These are phyloP conservation scores for Epirrita christyi DNA, from an alignment of 2,888 invertebrate species.

Conservation along the genomic window DNA sequence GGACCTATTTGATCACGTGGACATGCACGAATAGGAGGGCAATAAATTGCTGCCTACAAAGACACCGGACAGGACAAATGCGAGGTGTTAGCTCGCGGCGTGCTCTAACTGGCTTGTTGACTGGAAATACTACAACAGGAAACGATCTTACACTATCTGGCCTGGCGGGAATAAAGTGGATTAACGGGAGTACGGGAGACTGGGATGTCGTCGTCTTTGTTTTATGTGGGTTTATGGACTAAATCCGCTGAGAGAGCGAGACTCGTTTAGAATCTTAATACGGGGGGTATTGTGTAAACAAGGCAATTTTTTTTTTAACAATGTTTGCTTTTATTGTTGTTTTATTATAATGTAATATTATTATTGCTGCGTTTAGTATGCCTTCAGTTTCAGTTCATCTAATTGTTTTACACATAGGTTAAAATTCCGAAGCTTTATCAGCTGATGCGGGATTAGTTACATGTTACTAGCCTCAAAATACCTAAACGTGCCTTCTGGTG, in stretches of 20 bases:
- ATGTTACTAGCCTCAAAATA: too few relatives aligned
- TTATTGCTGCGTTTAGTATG: background rate
- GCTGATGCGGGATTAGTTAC: too few relatives aligned
- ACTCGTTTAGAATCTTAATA: slow-evolving; percentile 40
- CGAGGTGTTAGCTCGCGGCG: slow-evolving; percentile 54
- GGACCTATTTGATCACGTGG: slow-evolving; percentile 56
- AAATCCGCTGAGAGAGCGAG: slow-evolving; percentile 37
- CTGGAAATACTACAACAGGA: slow-evolving; percentile 56
- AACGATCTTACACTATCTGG: slow-evolving; percentile 45
- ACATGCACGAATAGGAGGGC: slow-evolving; percentile 61
- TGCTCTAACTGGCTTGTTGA: slow-evolving; percentile 53
- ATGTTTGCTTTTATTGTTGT: slow-evolving; percentile 19
- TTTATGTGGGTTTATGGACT: slow-evolving; percentile 42
- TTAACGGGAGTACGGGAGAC: slow-evolving; percentile 44
- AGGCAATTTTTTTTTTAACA: slow-evolving; percentile 15
- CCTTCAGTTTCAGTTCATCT: background rate
- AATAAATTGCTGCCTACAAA: slow-evolving; percentile 65
- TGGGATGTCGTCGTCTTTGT: slow-evolving; percentile 41
- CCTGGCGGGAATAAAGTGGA: slow-evolving; percentile 46
- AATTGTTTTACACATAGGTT: too few relatives aligned
- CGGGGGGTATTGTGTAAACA: slow-evolving; percentile 35
- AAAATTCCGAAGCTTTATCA: too few relatives aligned
- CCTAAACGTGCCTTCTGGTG: too few relatives aligned
- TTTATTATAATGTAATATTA: slow-evolving; percentile 12
- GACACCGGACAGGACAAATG: slow-evolving; percentile 69